A percentile compares a stretch with the other conserved stretches of the same genome.
These are phyloP conservation scores for Luscinia megarhynchos DNA, from an alignment of 2,797 vertebrate genomes.

Conservation along the genomic window DNA sequence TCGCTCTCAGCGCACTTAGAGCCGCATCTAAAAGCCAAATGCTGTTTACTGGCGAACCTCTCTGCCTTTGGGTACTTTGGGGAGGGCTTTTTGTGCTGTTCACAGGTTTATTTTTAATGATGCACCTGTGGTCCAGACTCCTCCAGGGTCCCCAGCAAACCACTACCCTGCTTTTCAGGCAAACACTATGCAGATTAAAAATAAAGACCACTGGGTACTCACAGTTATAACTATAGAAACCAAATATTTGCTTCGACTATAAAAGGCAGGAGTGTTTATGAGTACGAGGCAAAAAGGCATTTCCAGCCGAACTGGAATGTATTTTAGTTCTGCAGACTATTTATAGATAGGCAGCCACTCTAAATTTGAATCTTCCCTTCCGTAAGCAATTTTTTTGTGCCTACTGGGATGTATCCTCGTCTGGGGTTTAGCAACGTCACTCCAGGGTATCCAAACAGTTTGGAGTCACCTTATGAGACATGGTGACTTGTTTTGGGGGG, in stretches of 20 bases:
- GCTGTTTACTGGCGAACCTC: slow-evolving; percentile 35
- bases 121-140: slow-evolving; percentile 58
- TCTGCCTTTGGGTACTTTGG: background rate
- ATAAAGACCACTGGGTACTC: slow-evolving; percentile 51
- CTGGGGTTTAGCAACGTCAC: slow-evolving; percentile 20
- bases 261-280: slow-evolving; percentile 68
- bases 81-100: slow-evolving; percentile 17
- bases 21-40: slow-evolving; percentile 38
- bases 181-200: slow-evolving; percentile 44
- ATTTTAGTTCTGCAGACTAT: slow-evolving; percentile 66
- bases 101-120: slow-evolving; percentile 62
- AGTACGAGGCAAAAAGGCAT: slow-evolving; percentile 52
- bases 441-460: background rate
- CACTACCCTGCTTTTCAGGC: slow-evolving; percentile 18
- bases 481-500: background rate
- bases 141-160: background rate
- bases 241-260: slow-evolving; percentile 65
- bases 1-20: background rate
- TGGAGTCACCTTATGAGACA: background rate
- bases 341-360: slow-evolving; percentile 53
- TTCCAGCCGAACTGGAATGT: slow-evolving; percentile 65
- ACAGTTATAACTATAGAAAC: slow-evolving; percentile 62
- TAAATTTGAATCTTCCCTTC: slow-evolving; percentile 69
- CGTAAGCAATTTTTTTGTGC: slow-evolving; percentile 54
- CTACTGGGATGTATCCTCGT: background rate